Conservation (phyloP, 1,140 invertebrate genomes). For the Teleopsis dalmanni region DNA sequence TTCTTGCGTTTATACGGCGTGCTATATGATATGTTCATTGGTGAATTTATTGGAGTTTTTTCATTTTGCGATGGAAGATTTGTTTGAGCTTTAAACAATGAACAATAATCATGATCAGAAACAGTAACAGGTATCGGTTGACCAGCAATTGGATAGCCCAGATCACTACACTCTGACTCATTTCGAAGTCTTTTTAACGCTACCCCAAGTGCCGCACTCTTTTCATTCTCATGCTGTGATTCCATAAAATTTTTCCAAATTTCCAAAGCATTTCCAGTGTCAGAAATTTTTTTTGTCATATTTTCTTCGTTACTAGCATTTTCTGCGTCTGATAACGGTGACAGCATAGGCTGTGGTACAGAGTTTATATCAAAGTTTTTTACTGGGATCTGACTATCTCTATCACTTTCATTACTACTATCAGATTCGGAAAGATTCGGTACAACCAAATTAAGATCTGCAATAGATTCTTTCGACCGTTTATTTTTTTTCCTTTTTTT, state of each 20-base stretch:
- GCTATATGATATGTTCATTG: background rate
- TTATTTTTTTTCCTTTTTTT: slow-evolving; percentile 55
- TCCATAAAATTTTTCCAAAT: slow-evolving; percentile 71
- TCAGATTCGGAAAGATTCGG: slow-evolving; percentile 74
- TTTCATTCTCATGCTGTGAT: slow-evolving; percentile 6
- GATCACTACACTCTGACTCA: slow-evolving; percentile 8
- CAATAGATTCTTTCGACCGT: slow-evolving; percentile 54
- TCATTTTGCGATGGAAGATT: background rate
- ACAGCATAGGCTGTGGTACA: slow-evolving; percentile 31
- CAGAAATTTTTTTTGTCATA: slow-evolving; percentile 19
- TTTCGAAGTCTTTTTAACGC: background rate
- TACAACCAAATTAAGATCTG: slow-evolving; percentile 59
- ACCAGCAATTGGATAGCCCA: slow-evolving; percentile 27
- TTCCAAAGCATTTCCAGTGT: slow-evolving; percentile 51
- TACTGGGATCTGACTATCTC: slow-evolving; percentile 11
- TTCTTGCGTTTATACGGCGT: slow-evolving; percentile 13
- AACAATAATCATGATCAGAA: slow-evolving; percentile 62
- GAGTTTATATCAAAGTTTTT: slow-evolving; percentile 18
- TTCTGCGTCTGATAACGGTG: slow-evolving; percentile 33
- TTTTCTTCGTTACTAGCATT: slow-evolving; percentile 16
- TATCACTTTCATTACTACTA: slow-evolving; percentile 57
- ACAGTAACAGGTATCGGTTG: slow-evolving; percentile 46
- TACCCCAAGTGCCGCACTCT: background rate
- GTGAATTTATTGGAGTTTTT: background rate
- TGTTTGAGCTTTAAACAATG: slow-evolving; percentile 22